phyloP scores from a whole-genome alignment of 2,888 invertebrate species.

The Rugalucina vietnamica region DNA sequence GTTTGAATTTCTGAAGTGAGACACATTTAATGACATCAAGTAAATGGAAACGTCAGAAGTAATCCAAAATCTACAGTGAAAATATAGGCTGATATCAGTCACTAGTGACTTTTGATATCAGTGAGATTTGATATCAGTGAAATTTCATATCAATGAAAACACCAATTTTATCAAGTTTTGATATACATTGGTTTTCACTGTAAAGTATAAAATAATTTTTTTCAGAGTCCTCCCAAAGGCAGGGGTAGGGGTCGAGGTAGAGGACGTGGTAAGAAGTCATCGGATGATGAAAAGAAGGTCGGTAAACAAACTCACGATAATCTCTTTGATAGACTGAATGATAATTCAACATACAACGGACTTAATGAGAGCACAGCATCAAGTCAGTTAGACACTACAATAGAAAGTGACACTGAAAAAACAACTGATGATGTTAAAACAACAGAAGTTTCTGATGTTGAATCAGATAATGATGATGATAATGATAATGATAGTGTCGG shows the following conservation, averaged over 20 bases:
- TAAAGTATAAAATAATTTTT: too few species aligned
- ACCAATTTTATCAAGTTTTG: too few species aligned
- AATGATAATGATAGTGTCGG: slow-evolving; percentile 14
- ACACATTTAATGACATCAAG: too few species aligned
- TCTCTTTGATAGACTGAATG: neutral
- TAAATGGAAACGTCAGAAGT: too few species aligned
- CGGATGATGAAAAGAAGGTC: slow-evolving; percentile 28
- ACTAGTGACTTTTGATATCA: too few species aligned
- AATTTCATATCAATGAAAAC: too few species aligned
- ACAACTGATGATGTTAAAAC: neutral
- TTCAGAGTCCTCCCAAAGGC: slow-evolving; percentile 24
- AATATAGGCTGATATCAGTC: too few species aligned
- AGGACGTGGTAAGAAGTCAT: slow-evolving; percentile 41
- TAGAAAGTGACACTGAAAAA: neutral
- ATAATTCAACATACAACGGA: neutral
- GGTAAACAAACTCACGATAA: neutral
- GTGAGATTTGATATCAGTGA: too few species aligned
- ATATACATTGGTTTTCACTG: too few species aligned
- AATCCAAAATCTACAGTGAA: too few species aligned
- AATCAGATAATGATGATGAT: slow-evolving; percentile 4
- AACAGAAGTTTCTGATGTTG: neutral
- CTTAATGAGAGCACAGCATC: neutral
- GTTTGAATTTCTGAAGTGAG: too few species aligned
- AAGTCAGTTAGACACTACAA: neutral
- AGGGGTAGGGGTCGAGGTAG: slow-evolving; percentile 43